Conservation (phyloP, 1,140 invertebrate species). For the Drosophila truncata region DNA sequence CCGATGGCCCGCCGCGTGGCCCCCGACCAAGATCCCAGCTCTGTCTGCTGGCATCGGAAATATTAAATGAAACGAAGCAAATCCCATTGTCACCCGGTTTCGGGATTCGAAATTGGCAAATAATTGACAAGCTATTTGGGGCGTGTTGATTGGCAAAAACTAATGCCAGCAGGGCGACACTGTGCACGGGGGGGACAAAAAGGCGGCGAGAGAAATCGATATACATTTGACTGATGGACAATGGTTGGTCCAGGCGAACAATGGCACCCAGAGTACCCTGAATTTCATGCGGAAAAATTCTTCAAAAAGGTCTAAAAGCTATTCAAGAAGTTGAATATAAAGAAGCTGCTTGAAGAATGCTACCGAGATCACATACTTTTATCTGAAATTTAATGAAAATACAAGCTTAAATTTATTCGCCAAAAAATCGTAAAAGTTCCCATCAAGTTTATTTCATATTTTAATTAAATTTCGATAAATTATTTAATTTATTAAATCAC, state of each 20-base stretch:
- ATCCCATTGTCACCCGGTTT: slow-evolving; percentile 78
- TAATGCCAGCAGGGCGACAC: slow-evolving; percentile 67
- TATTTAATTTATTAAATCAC: neutral
- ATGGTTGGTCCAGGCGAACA: slow-evolving; percentile 34
- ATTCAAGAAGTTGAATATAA: neutral
- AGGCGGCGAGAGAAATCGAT: slow-evolving; percentile 64
- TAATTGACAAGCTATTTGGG: slow-evolving; percentile 82
- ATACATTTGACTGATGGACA: slow-evolving; percentile 81
- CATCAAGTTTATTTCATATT: neutral
- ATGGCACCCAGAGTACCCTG: slow-evolving; percentile 18
- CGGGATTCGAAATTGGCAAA: slow-evolving; percentile 78
- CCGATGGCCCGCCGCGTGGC: neutral
- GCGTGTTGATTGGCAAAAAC: slow-evolving; percentile 81
- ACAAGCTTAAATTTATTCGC: too few relatives aligned
- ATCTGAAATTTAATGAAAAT: too few relatives aligned
- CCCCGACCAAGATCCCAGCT: slow-evolving; percentile 32
- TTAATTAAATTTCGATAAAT: neutral
- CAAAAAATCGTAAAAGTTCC: neutral
- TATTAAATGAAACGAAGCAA: slow-evolving; percentile 80
- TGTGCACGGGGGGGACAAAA: slow-evolving; percentile 11
- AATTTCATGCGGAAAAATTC: neutral
- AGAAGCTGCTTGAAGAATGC: neutral
- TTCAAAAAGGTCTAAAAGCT: too few relatives aligned
- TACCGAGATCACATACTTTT: too few relatives aligned
- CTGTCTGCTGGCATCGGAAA: slow-evolving; percentile 45